Conservation (phyloP, 2,888 invertebrate genomes). For the Clepsis dumicolana region DNA sequence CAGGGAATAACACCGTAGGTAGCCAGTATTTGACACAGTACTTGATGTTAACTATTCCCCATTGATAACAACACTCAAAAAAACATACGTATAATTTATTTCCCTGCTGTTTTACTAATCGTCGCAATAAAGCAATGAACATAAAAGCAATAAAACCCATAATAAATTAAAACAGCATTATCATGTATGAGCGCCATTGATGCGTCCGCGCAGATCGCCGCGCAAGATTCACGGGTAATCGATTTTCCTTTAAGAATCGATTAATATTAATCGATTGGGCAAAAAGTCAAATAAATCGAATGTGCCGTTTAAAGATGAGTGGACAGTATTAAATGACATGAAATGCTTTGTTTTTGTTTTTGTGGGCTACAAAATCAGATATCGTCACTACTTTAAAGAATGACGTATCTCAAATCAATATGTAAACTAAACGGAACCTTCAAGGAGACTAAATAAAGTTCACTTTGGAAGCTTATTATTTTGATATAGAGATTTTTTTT, state of each 20-base stretch:
- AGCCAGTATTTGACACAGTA: no score
- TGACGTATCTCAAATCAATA: no score
- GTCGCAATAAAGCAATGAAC: background rate
- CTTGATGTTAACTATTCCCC: no score
- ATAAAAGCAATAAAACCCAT: background rate
- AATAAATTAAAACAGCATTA: slow-evolving; percentile 36
- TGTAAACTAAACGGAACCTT: no score
- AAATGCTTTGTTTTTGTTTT: slow-evolving; percentile 32
- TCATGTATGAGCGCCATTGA: slow-evolving; percentile 39
- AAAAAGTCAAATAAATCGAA: slow-evolving; percentile 21
- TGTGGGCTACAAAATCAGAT: background rate
- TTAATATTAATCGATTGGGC: slow-evolving; percentile 43
- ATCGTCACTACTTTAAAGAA: background rate
- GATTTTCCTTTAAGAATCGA: slow-evolving; percentile 39
- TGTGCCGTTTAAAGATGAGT: slow-evolving; percentile 25
- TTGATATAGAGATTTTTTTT: no score
- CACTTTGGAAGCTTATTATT: no score
- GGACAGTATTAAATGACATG: slow-evolving; percentile 20
- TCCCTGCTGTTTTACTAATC: background rate
- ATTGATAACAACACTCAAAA: no score
- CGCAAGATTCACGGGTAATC: slow-evolving; percentile 38
- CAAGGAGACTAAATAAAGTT: no score
- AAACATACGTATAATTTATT: no score
- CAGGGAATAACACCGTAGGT: no score
- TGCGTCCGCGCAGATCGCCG: slow-evolving; percentile 33